Percentiles rank a stretch among this genome's conserved stretches.
Evolutionary conservation across 2,797 vertebrate genomes (phyloP).

Genomic region (Falco berigora): DNA sequence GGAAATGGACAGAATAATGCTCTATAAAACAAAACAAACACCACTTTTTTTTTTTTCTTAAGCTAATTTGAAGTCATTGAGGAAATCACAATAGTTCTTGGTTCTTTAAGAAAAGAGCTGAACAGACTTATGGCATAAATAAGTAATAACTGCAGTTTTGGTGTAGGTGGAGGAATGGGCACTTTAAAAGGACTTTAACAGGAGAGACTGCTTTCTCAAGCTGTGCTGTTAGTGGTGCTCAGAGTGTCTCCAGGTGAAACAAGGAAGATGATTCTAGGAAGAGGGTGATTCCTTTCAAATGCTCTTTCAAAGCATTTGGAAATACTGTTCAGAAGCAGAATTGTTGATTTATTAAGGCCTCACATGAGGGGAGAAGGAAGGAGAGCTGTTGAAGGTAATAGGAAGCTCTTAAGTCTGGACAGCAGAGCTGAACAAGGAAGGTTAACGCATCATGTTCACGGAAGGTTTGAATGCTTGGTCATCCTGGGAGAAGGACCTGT

Average conservation of each 20-base stretch:
- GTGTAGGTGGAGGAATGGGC: neutral
- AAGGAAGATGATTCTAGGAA: neutral
- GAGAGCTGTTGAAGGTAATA: neutral
- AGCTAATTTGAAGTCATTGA: neutral
- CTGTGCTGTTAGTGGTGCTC: neutral
- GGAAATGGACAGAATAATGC: neutral
- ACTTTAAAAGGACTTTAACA: neutral
- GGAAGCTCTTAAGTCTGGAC: neutral
- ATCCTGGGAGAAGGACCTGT: neutral
- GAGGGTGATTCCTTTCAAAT: neutral
- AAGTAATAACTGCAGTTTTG: neutral
- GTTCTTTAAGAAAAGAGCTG: neutral
- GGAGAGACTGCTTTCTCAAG: neutral
- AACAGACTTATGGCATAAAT: neutral
- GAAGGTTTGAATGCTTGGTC: rapidly evolving
- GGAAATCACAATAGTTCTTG: neutral
- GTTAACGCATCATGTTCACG: neutral
- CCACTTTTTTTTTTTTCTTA: neutral
- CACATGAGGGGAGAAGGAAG: neutral
- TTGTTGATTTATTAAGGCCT: neutral
- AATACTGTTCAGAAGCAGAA: neutral
- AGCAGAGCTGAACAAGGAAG: neutral
- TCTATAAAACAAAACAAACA: neutral
- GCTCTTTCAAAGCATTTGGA: neutral
- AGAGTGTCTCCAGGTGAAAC: neutral